Percentiles rank a stretch among this genome's conserved stretches.
Conservation (phyloP, 2,888 invertebrate species). For the Pecten maximus region DNA sequence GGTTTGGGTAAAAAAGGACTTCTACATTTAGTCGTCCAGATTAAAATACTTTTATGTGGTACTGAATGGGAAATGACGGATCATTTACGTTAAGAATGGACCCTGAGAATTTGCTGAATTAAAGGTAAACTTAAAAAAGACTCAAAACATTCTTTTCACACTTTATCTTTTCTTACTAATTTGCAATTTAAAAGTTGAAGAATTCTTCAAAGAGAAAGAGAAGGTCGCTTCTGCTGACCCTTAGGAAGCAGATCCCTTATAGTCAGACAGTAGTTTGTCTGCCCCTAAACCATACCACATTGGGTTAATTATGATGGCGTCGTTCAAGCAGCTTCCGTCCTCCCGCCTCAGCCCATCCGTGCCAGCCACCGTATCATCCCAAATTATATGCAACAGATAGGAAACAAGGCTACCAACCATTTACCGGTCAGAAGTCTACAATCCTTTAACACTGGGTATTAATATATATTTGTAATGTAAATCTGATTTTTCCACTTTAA, state of each 20-base stretch:
- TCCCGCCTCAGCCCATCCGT: conserved; percentile 33
- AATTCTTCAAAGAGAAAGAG: conserved; percentile 11
- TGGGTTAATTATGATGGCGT: conserved; percentile 33
- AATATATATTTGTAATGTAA: not conserved
- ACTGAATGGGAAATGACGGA: not conserved
- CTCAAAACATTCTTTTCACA: conserved; percentile 20
- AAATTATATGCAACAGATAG: conserved; percentile 35
- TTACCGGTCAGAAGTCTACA: conserved; percentile 2
- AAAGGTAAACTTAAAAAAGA: conserved; percentile 31
- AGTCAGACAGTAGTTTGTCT: conserved; percentile 30
- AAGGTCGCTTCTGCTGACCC: conserved; percentile 11
- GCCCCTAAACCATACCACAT: conserved; percentile 31
- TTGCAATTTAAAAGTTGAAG: conserved; percentile 32
- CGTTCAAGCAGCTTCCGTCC: conserved; percentile 22
- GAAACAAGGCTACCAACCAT: not conserved
- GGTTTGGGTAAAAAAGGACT: not conserved
- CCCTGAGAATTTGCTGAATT: conserved; percentile 20
- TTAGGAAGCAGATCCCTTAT: conserved; percentile 12
- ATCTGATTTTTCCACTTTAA: not conserved
- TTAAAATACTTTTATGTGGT: not conserved
- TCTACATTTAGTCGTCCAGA: not conserved
- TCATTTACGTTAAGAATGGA: conserved; percentile 21
- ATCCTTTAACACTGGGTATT: not conserved
- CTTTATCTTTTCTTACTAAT: conserved; percentile 35
- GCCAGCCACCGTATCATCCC: conserved; percentile 13